Conservation (phyloP, 2,113 vertebrate species). For the Gobio gobio region DNA sequence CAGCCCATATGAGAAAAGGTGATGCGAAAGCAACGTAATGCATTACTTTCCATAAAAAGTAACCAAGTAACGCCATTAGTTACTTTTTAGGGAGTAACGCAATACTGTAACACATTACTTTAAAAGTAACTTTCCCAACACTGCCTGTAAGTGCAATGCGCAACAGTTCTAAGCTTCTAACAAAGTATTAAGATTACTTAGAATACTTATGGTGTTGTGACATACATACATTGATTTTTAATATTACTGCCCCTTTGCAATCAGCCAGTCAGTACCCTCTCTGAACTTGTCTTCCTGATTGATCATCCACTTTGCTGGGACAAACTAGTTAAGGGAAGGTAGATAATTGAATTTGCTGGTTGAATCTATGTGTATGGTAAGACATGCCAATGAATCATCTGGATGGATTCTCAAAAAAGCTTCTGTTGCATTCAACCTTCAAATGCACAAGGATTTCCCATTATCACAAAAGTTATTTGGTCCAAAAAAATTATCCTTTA, state of each 20-base stretch:
- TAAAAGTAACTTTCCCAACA: no score
- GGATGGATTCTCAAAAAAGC: background rate
- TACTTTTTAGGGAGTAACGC: no score
- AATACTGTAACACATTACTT: no score
- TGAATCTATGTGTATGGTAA: background rate
- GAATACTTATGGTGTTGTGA: background rate
- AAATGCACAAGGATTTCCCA: background rate
- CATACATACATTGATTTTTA: background rate
- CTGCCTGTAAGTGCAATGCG: background rate
- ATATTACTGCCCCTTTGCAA: background rate
- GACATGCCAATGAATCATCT: background rate
- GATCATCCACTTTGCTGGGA: slow-evolving; percentile 10
- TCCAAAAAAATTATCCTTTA: background rate
- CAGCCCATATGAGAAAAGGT: no score
- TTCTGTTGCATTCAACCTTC: background rate
- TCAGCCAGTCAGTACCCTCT: slow-evolving; percentile 11
- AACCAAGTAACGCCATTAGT: no score
- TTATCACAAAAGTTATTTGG: background rate
- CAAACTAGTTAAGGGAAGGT: background rate
- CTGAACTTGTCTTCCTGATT: slow-evolving; percentile 9
- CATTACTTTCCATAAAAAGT: no score
- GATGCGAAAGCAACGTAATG: no score
- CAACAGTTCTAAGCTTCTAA: no score
- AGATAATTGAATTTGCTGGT: slow-evolving; percentile 2
- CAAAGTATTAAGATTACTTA: background rate